Evolutionary conservation across 2,797 vertebrate genomes (phyloP), one percentile per base, ranked within the genome.

Genomic region (Xiphophorus birchmanni): DNA sequence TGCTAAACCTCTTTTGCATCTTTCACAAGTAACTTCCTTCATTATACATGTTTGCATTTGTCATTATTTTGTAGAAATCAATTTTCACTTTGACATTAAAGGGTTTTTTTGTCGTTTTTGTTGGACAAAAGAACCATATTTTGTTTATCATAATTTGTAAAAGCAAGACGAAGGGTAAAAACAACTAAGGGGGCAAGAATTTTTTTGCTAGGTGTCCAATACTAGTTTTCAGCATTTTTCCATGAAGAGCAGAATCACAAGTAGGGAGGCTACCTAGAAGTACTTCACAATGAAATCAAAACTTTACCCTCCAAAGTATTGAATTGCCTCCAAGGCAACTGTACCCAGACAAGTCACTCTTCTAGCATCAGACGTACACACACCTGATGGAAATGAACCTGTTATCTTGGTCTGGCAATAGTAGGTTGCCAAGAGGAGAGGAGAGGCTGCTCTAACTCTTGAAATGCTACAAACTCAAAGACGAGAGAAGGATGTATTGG

Each of bases 391-490:
- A 37, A 35, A 35, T 65, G 7, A 29, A 65, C 60, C 17, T 21
- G 69, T 72, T 45, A 72, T 44, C 37, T 72, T 72, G 42, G 10
- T 5, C 13, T 47, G 17, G 42, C 37, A 44, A 81, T 26, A 13
- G 52, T 32, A 75, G 74, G 42, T 32, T 82, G 37, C 40, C 75
- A 44, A 48, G 60, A 80, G n/a, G 73, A 75, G 3, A 37, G 71
- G 83, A 73, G 23, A 67, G 77, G 54, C 23, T 32, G 78, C 83
- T 90, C 44, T 26, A 4, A 80, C 78, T 18, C 78, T 32, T 87
- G 35, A 60, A 44, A 79, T 23, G 40, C 80, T 50, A 71, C 83
- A 29, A 50, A 50, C 47, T 45, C 47, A 65, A 35, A 18, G 32
- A 65, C 2, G 32, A 21, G 32, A 65, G 32, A 65, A 65, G 15